These are phyloP conservation scores for Eumacrocentrus americanus DNA, from an alignment of 2,888 invertebrate genomes.

Conservation along the genomic window DNA sequence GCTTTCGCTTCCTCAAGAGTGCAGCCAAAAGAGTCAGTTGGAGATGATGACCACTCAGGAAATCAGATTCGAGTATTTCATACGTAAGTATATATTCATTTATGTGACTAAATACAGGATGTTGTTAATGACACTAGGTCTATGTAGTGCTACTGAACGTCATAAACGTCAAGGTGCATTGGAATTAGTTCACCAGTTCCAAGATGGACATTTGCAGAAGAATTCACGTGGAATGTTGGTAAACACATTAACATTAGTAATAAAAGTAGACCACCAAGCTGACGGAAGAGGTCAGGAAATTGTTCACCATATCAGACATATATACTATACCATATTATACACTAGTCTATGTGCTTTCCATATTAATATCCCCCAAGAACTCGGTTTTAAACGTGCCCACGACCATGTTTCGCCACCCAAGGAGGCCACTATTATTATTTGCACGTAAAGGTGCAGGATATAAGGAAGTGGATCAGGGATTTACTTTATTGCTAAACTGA, in stretches of 20 bases:
- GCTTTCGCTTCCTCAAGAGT: conserved; percentile 45
- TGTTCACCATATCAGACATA: too few relatives aligned
- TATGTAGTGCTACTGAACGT: neutral
- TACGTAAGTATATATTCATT: too few relatives aligned
- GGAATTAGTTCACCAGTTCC: neutral
- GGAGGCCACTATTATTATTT: neutral
- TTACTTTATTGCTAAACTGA: conserved; percentile 4
- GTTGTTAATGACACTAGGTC: neutral
- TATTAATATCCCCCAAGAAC: too few relatives aligned
- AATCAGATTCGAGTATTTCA: too few relatives aligned
- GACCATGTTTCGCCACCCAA: too few relatives aligned
- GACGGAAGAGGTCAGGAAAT: too few relatives aligned
- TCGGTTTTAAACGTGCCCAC: too few relatives aligned
- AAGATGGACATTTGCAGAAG: neutral
- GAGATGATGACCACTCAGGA: neutral
- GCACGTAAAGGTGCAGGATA: neutral
- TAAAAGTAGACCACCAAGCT: too few relatives aligned
- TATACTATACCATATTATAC: too few relatives aligned
- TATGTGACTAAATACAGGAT: neutral
- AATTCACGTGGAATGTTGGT: too few relatives aligned
- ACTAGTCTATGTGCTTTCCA: too few relatives aligned
- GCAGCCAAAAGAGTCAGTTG: neutral
- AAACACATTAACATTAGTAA: too few relatives aligned
- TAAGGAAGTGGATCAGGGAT: conserved; percentile 21
- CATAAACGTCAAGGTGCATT: neutral